These are phyloP conservation scores for Pseudochirops corinnae DNA, from an alignment of 2,797 vertebrate species.

Conservation along the genomic window DNA sequence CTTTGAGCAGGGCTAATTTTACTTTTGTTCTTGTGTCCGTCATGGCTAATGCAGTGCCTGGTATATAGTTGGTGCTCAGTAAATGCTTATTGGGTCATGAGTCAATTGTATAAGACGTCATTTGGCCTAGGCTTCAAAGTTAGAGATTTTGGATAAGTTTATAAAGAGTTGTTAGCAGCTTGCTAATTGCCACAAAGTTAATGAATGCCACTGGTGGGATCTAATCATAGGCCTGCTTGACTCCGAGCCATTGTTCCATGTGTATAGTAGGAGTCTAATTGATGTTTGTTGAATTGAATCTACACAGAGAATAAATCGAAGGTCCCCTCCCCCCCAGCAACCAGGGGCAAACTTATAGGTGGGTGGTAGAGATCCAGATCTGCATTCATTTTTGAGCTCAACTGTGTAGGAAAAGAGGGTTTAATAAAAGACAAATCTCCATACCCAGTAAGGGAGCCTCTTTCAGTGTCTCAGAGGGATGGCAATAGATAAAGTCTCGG, in stretches of 20 bases:
- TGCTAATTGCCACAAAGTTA: neutral
- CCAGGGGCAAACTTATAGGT: neutral
- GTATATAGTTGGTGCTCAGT: neutral
- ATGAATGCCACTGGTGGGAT: neutral
- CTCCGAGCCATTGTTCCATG: neutral
- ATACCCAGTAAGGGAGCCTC: neutral
- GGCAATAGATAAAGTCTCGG: neutral
- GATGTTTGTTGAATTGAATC: neutral
- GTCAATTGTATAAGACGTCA: neutral
- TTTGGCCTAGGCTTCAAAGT: neutral
- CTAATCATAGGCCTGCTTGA: neutral
- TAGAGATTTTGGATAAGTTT: neutral
- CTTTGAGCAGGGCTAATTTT: neutral
- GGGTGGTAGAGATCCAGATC: accelerated
- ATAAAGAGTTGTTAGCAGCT: neutral
- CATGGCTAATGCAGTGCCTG: neutral
- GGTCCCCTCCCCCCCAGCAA: neutral
- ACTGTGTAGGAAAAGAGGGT: neutral
- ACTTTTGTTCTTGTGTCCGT: neutral
- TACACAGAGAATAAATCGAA: neutral
- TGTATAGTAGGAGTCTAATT: neutral
- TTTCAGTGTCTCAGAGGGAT: neutral
- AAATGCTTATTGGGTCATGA: neutral
- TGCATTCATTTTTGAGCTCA: neutral
- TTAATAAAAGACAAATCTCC: neutral